Base-by-base conservation (phyloP, 1,140 invertebrate genomes). In the Plutomurus gul region DNA sequence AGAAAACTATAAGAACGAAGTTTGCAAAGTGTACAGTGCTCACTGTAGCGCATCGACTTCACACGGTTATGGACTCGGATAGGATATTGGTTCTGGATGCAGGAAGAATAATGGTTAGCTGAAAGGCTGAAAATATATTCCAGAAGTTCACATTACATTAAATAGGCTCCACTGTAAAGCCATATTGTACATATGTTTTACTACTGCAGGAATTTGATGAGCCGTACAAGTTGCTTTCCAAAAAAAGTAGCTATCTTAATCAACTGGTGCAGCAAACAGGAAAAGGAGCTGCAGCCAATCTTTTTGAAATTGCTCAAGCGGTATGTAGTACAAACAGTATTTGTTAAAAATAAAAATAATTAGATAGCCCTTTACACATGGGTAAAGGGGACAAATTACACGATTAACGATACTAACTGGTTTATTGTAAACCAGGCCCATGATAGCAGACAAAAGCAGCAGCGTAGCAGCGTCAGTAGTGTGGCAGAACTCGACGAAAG, bases 21-120 rank as follows among this genome's bases (percentile, higher is more conserved):
- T 93, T 93, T 84, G 86, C 87, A 27, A 87, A 93, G 18, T 93
- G 92, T 84, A 96, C 94, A 3, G 92, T 96, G 25, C 88, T 96
- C 5, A 94, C 93, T 1, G 94, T 96, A 79, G 94, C 94, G 25
- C 94, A 96, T 88, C 89, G 93, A 76, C 86, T 95, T 16, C 91
- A 94, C 85, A 95, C 93, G 2, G 91, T 93, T 36, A 84, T 90
- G 80, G 86, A 88, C 47, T 90, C 90, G 40, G 92, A 94, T 85
- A 89, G 90, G 79, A 90, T 95, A 1, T 85, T 96, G 72, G 94
- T 95, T 25, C 89, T 95, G 88, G 90, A 92, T 82, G 89, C 87
- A 18, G 88, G 89, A 83, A 87, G 88, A 82, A 86, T 91, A 11
- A 79, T 77, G 78, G 83, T 84, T 79, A 27, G 13, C 20, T 20